Conservation (phyloP, 2,888 invertebrate species). For the Acrobasis suavella region DNA sequence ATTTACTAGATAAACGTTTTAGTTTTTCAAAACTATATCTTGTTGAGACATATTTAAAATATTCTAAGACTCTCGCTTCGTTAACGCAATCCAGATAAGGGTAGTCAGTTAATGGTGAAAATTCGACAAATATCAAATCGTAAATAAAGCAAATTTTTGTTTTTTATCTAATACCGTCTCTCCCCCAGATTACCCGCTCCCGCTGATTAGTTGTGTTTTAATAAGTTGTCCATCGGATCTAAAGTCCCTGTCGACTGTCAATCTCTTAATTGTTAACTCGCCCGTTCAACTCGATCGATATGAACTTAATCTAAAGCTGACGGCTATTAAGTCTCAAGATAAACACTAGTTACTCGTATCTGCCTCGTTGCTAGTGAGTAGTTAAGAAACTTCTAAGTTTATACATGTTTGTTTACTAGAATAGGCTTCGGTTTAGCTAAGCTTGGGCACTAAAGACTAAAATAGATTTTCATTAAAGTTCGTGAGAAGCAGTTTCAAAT, state of each 20-base stretch:
- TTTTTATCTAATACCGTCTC: no score
- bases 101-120: no score
- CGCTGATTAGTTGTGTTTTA: no score
- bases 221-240: no score
- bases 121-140: no score
- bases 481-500: not conserved
- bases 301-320: slow-evolving; percentile 24
- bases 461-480: not conserved
- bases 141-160: no score
- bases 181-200: no score
- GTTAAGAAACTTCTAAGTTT: not conserved
- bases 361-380: slow-evolving; percentile 9
- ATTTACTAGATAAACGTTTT: no score
- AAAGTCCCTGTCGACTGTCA: not conserved
- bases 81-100: no score
- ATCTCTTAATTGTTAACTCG: not conserved
- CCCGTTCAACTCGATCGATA: not conserved
- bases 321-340: slow-evolving; percentile 41
- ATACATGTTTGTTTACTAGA: not conserved
- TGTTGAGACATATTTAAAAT: no score
- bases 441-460: not conserved
- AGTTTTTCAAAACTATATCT: no score
- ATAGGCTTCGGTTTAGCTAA: not conserved
- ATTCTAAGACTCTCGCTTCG: no score
- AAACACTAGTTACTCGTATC: slow-evolving; percentile 35